phyloP scores from a whole-genome alignment of 2,113 vertebrate species.

The Peucedramus taeniatus region DNA sequence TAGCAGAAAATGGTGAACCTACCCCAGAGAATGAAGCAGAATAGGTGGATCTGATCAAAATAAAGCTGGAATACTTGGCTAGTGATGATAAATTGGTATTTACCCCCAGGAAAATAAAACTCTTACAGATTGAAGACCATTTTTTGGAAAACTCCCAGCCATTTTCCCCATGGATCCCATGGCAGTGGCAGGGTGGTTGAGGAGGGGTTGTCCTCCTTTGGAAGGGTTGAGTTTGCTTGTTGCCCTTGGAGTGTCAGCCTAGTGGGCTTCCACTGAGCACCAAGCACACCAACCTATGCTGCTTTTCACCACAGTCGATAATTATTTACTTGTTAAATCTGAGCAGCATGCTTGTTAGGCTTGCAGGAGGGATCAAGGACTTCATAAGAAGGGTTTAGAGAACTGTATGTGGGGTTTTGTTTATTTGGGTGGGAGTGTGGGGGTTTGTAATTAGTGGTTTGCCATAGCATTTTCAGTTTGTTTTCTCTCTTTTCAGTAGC shows the following conservation, averaged over 20 bases:
- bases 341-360: neutral
- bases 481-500: constrained; percentile 56
- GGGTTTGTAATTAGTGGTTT: neutral
- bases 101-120: neutral
- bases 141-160: neutral
- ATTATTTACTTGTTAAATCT: neutral
- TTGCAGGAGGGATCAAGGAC: neutral
- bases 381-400: constrained; percentile 24
- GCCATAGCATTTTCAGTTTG: constrained; percentile 42
- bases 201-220: neutral
- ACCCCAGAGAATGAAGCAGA: neutral
- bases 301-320: neutral
- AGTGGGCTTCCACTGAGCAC: neutral
- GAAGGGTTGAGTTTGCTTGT: neutral
- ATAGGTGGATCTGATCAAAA: neutral
- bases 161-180: neutral
- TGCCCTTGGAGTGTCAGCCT: neutral
- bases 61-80: neutral
- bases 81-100: neutral
- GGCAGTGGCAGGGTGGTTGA: neutral
- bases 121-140: rapidly evolving
- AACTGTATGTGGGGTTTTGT: neutral
- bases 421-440: neutral
- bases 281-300: neutral
- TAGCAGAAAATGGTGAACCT: neutral